Base-by-base conservation (phyloP, 2,888 invertebrate species). In the Himalopsyche japonica region DNA sequence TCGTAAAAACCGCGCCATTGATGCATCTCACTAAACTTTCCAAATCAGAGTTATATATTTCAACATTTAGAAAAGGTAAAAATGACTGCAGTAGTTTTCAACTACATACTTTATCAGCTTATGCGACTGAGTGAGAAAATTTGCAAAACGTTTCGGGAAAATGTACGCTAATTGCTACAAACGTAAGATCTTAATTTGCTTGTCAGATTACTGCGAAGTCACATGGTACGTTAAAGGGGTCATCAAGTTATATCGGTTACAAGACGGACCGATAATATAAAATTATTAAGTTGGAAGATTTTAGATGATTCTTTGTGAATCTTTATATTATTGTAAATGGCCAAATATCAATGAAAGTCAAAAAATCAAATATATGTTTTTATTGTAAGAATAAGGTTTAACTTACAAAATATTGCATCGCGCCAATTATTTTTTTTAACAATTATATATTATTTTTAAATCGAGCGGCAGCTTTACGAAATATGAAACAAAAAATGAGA, bases 1-100 rank as follows among this genome's bases (percentile, higher is more conserved):
- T 86, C 85, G 82, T 78, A 48, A 49, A 86, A 86, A 80, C 86
- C 86, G 64, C 86, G 84, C 84, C 84, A 84, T 81, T 84, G 43
- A 30, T 34, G 64, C 84, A 84, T 84, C 47, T 57, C 57, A 57
- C 57, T 7, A 57, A n/a, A 57, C 24, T 57, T 57, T 57, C 20
- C 57, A 57, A 57, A 57, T 57, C 7, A 57, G 20, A 20, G 57
- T 20, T 57, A 3, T 6, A 57, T 20, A 20, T 24, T 57, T 57
- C 24, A 57, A 57, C 57, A 57, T 57, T 57, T 4, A 57, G 24
- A 57, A 57, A 20, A 57, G 24, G 57, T 57, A 24, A 24, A 57
- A 57, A 43, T 43, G 57, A 20, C 57, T 24, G 20, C 57, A 24
- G 57, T 6, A 57, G 57, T 57, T 57, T 57, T 20, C 57, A 57